Evolutionary conservation across 2,113 vertebrate genomes (phyloP).

Genomic region (Paradisaea rubra): DNA sequence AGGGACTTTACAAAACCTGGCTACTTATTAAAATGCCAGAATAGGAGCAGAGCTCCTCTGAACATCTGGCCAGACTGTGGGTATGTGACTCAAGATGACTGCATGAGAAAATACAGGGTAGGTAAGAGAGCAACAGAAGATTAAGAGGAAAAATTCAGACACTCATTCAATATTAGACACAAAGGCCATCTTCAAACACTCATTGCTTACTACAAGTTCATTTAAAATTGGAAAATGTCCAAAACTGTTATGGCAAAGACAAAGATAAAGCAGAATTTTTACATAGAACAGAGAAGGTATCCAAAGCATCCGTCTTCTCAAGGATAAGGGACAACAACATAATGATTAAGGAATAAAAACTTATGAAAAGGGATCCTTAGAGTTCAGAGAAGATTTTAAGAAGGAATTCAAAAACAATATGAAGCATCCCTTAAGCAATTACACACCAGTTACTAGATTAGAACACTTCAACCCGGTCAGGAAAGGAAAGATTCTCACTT

Average conservation of each 20-base stretch:
- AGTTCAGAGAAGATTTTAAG: neutral
- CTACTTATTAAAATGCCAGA: neutral
- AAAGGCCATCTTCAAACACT: neutral
- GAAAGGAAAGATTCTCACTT: neutral
- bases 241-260: neutral
- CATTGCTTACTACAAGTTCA: neutral
- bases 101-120: conserved; percentile 22
- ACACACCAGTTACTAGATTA: neutral
- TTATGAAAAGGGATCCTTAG: neutral
- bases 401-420: neutral
- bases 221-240: neutral
- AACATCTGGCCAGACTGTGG: conserved; percentile 54
- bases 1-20: neutral
- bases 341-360: neutral
- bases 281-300: neutral
- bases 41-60: neutral
- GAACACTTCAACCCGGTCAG: neutral
- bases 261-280: neutral
- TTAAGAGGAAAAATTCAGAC: conserved; percentile 24
- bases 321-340: neutral
- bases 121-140: neutral
- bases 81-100: conserved; percentile 51
- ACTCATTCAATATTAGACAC: neutral
- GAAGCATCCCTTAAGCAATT: neutral
- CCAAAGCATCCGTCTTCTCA: neutral